Base-by-base conservation (phyloP, 2,113 vertebrate genomes). In the Rhegmatorhina hoffmannsi region DNA sequence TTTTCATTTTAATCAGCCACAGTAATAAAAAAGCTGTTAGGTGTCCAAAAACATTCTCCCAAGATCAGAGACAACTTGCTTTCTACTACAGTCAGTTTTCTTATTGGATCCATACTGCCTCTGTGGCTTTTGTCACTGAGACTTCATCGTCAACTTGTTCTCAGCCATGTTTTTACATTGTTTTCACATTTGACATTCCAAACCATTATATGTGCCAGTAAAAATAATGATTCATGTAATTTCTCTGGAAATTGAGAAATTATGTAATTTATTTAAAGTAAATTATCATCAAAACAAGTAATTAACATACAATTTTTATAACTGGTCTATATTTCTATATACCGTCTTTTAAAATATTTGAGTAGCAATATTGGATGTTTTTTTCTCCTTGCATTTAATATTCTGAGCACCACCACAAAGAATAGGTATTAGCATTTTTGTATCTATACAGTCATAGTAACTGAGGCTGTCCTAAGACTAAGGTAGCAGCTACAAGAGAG, bases 1-100 rank as follows among this genome's bases (percentile, higher is more conserved):
- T 98, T 98, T 98, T 98, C 97, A 98, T 98, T 98, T 98, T 98
- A 98, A 98, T 98, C 98, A 98, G 95, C 97, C 95, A 72, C 92
- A 97, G 97, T 97, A 97, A 98, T 98, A 98, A 98, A 98, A 98
- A 97, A 97, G 96, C 97, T 97, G 97, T 98, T 98, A 98, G 98
- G 97, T 98, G 98, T 98, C 98, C 97, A 98, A 97, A 98, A 98
- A 98, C 98, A 97, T 98, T 98, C 98, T 97, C 92, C 94, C 93
- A 97, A 98, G 97, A 98, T 98, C 98, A 98, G 97, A 98, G 97
- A 96, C 97, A 95, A 97, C 82, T 98, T 96, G 94, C 91, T 95
- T 23, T 52, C 89, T 94, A 7, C 50, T 93, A 80, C 88, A 96
- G 94, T 94, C 83, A 40, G 70, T 94, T 95, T 97, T 98, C 97